These are phyloP conservation scores for Luscinia luscinia DNA, from an alignment of 2,797 vertebrate species.

Conservation along the genomic window DNA sequence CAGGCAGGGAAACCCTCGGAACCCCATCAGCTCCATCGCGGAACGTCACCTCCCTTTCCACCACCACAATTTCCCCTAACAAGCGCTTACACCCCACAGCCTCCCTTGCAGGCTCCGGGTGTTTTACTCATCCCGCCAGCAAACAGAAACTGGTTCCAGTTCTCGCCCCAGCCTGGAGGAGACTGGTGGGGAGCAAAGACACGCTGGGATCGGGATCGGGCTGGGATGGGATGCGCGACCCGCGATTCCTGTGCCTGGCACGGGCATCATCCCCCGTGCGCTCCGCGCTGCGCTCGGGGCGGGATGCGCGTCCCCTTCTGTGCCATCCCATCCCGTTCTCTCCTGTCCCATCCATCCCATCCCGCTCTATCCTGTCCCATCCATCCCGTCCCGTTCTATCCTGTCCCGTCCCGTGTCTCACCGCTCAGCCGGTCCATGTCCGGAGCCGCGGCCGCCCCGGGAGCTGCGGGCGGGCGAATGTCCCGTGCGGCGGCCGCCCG, in stretches of 20 bases:
- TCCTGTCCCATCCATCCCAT: not conserved
- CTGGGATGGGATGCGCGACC: not conserved
- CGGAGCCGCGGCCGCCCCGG: not conserved
- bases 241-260: not conserved
- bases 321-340: no score
- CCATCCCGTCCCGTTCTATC: no score
- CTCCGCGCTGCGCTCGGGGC: not conserved
- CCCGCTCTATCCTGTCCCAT: not conserved
- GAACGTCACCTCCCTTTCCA: not conserved
- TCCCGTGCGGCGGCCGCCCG: not conserved
- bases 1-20: not conserved
- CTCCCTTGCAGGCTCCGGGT: not conserved
- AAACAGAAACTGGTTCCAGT: not conserved
- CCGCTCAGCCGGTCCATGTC: conserved; percentile 68
- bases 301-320: not conserved
- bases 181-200: not conserved
- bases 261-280: not conserved
- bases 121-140: not conserved
- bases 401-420: not conserved
- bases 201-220: no score
- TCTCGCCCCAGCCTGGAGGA: not conserved
- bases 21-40: not conserved
- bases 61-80: not conserved
- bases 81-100: not conserved
- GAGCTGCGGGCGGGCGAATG: not conserved